phyloP scores from a whole-genome alignment of 2,797 vertebrate species.

The Micrastur ruficollis region DNA sequence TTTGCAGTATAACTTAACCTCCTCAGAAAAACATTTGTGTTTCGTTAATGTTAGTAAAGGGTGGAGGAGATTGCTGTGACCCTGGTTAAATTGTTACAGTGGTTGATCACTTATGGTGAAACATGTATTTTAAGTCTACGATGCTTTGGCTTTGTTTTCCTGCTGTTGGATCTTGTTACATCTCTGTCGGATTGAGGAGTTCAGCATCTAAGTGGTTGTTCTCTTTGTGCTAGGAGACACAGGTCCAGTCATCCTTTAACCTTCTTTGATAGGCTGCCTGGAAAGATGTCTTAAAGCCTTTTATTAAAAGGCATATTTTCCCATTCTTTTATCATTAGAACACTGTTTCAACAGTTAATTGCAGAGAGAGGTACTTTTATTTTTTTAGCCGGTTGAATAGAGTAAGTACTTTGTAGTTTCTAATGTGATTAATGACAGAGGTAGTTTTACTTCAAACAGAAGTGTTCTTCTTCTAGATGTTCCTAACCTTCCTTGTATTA shows the following conservation, averaged over 20 bases:
- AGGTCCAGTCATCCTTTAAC: background rate
- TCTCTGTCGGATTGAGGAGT: background rate
- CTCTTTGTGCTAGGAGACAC: background rate
- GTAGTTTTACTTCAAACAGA: background rate
- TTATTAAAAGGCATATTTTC: background rate
- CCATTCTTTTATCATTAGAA: background rate
- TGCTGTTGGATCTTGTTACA: background rate
- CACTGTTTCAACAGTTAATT: slow-evolving; percentile 5
- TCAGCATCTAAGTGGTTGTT: background rate
- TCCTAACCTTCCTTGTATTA: background rate
- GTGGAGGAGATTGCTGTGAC: background rate
- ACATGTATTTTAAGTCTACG: accelerated
- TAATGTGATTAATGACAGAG: background rate
- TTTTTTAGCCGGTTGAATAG: background rate
- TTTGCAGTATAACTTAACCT: background rate
- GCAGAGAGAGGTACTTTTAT: background rate
- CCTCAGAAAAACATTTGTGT: background rate
- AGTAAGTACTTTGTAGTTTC: background rate
- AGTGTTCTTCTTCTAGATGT: background rate
- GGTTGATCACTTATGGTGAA: background rate
- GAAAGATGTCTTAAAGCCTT: background rate
- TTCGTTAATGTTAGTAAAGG: background rate
- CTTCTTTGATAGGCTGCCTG: background rate
- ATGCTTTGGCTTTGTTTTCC: background rate
- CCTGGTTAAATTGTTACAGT: background rate